These are phyloP conservation scores for Caerostris darwini DNA, from an alignment of 1,140 invertebrate species.

Conservation along the genomic window DNA sequence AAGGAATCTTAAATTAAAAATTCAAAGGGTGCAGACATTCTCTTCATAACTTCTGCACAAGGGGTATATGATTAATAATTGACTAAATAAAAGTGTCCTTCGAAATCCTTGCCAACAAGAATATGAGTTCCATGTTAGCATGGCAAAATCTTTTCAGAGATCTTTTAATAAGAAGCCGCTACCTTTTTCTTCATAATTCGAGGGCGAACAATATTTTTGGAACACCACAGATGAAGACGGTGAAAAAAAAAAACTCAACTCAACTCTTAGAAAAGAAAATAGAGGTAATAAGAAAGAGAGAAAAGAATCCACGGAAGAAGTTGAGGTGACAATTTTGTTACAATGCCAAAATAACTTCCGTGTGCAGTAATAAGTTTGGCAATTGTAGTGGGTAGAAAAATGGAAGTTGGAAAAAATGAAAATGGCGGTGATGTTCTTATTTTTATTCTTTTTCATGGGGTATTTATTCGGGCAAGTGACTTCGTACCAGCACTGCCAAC, in stretches of 20 bases:
- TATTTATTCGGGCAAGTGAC: neutral
- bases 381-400: slow-evolving; percentile 32
- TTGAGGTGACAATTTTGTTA: slow-evolving; percentile 51
- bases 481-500: neutral
- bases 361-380: slow-evolving; percentile 46
- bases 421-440: neutral
- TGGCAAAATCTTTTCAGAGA: neutral
- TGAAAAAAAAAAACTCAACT: neutral
- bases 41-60: neutral
- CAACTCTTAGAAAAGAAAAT: neutral
- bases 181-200: slow-evolving; percentile 14
- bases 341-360: slow-evolving; percentile 50
- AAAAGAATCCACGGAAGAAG: slow-evolving; percentile 1
- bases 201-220: slow-evolving; percentile 39
- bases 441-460: neutral
- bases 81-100: slow-evolving; percentile 35
- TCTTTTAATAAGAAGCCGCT: slow-evolving; percentile 1
- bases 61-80: neutral
- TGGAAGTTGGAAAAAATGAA: neutral
- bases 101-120: neutral
- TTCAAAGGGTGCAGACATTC: neutral
- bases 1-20: neutral
- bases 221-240: neutral
- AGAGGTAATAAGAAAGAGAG: neutral
- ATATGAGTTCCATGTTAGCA: neutral